Conservation (phyloP, 2,888 invertebrate species). For the Odontocerum albicorne region DNA sequence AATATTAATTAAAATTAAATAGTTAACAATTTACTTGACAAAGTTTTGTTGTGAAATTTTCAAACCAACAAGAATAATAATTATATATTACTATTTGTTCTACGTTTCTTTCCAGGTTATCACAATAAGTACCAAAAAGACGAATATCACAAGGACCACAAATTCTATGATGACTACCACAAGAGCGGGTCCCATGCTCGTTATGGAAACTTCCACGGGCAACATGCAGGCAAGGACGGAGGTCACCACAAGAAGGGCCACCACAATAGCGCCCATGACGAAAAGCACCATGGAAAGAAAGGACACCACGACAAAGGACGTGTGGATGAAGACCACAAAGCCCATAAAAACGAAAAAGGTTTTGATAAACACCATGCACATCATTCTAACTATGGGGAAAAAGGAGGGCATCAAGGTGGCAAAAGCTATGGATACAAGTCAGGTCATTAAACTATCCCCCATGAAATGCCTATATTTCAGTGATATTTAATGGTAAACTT, state of each 20-base stretch:
- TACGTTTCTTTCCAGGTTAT: constrained; percentile 52
- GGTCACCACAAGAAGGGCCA: constrained; percentile 67
- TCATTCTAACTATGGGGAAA: constrained; percentile 61
- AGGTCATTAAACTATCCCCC: too few relatives aligned
- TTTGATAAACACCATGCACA: constrained; percentile 64
- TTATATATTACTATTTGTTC: too few relatives aligned
- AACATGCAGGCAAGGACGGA: constrained; percentile 64
- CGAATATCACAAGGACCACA: constrained; percentile 77
- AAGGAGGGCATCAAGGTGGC: constrained; percentile 60
- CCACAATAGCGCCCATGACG: constrained; percentile 63
- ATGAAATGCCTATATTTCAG: too few relatives aligned
- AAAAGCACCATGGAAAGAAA: constrained; percentile 64
- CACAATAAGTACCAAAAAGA: constrained; percentile 80
- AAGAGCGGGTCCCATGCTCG: constrained; percentile 71
- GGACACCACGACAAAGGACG: constrained; percentile 67
- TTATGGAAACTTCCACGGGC: constrained; percentile 66
- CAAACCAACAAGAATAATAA: too few relatives aligned
- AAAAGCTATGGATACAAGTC: constrained; percentile 50
- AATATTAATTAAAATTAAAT: too few relatives aligned
- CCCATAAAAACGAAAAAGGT: constrained; percentile 62
- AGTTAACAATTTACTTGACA: too few relatives aligned
- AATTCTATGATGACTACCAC: constrained; percentile 75
- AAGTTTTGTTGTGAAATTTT: too few relatives aligned
- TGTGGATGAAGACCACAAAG: constrained; percentile 65
- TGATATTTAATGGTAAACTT: too few relatives aligned